Base-by-base conservation (phyloP, 2,888 invertebrate genomes). In the Caenorhabditis imperialis region DNA sequence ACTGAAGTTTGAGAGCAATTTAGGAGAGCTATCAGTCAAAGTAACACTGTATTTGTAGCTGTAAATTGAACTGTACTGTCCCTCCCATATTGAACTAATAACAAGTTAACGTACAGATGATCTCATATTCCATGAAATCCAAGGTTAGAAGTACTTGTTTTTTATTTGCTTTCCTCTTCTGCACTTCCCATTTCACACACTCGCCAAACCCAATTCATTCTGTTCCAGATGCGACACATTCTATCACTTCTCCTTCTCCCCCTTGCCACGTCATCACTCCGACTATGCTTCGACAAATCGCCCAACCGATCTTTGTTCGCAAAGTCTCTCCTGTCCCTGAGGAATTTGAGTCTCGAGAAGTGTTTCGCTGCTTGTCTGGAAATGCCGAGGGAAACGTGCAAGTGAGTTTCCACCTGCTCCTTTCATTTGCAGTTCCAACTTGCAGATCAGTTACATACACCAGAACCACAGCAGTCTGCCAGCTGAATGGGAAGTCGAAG, bases 401-500 rank as follows among this genome's bases (percentile, higher is more conserved):
- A 67, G 75, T 70, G 33, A 65, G 70, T 63, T 62, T 12, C n/a
- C 20, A 33, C 22, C 3, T 38, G 42, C 40, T 16, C 25, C 14
- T 14, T 48, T 14, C 3, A 47, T 12, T n/a, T 27, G 23, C 12
- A 27, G 1, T 1, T n/a, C 3, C 47, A n/a, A 30, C 10, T 54
- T 44, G 25, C 48, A 79, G 80, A 61, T 75, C 75, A 14, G 47
- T 80, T 16, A 71, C 76, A 3, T 80, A 57, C 40, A 57, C 74
- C 3, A 45, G 27, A 30, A 55, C 53, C 25, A 61, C 67, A 16
- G 57, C 63, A 14, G 63, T 75, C 2, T 81, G 81, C 45, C 76
- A 78, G 48, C 40, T 81, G 16, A 78, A 81, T 27, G 72, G 69
- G 14, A 75, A 72, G 51, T 77, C 77, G 7, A 74, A 77, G 35